Evolutionary conservation across 2,888 invertebrate genomes (phyloP).

Genomic region (Ectobius pallidus): DNA sequence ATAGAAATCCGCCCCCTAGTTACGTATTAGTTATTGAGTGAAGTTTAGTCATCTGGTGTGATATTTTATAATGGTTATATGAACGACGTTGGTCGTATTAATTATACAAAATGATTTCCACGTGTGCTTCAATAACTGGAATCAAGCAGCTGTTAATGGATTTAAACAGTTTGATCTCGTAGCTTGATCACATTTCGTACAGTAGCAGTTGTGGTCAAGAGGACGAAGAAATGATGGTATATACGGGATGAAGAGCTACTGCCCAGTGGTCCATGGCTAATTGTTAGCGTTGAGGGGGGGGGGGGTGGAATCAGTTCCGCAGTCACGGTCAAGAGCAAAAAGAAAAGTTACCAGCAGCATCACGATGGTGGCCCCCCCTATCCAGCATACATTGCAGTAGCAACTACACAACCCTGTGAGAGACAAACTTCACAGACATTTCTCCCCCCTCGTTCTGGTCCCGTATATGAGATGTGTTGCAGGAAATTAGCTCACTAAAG

Average conservation of each 20-base stretch:
- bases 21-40: no score
- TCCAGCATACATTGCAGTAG: no score
- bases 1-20: no score
- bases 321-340: not conserved
- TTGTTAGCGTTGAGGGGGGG: no score
- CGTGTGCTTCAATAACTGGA: no score
- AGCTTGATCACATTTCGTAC: not conserved
- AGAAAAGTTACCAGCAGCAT: slow-evolving; percentile 5
- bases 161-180: not conserved
- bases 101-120: no score
- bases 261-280: slow-evolving; percentile 7
- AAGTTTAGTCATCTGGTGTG: no score
- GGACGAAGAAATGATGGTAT: no score
- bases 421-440: not conserved
- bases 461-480: not conserved
- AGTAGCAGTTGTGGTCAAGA: not conserved
- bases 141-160: no score
- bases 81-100: no score
- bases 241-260: not conserved
- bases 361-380: not conserved
- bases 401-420: slow-evolving; percentile 4
- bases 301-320: not conserved
- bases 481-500: not conserved
- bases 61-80: no score
- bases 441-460: no score